A percentile compares a stretch with the other conserved stretches of the same genome.
Conservation (phyloP, 2,113 vertebrate species). For the Bos taurus region DNA sequence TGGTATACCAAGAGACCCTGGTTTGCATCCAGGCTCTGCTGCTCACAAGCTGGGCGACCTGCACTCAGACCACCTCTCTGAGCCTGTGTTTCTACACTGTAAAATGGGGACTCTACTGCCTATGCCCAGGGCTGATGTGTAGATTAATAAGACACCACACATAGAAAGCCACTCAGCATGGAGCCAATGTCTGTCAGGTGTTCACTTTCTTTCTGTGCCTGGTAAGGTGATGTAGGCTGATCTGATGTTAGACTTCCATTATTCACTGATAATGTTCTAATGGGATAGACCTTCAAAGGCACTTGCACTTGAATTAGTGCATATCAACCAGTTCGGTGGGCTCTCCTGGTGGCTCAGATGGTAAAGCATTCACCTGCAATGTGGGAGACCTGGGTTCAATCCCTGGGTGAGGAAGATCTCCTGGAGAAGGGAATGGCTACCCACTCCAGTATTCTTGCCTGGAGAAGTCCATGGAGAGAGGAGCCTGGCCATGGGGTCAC, state of each 20-base stretch:
- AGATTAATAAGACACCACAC: fast-evolving
- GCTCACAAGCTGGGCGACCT: neutral
- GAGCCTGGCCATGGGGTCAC: neutral
- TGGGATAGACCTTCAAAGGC: neutral
- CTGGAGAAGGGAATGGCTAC: neutral
- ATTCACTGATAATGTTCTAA: neutral
- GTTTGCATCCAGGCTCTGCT: neutral
- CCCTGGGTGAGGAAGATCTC: neutral
- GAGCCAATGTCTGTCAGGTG: neutral
- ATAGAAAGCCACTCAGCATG: neutral
- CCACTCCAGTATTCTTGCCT: neutral
- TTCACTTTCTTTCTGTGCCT: neutral
- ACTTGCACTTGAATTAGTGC: neutral
- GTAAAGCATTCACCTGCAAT: neutral
- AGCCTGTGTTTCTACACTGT: neutral
- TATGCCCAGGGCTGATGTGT: neutral
- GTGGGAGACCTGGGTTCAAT: neutral
- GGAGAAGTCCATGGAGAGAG: neutral
- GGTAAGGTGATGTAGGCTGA: neutral
- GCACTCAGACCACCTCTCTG: neutral
- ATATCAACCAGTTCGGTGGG: neutral
- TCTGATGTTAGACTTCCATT: neutral
- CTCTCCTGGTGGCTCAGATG: neutral
- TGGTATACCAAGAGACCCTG: neutral
- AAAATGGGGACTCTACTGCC: neutral